Evolutionary conservation across 2,797 vertebrate genomes (phyloP).

Genomic region (Xenentodon cancila): DNA sequence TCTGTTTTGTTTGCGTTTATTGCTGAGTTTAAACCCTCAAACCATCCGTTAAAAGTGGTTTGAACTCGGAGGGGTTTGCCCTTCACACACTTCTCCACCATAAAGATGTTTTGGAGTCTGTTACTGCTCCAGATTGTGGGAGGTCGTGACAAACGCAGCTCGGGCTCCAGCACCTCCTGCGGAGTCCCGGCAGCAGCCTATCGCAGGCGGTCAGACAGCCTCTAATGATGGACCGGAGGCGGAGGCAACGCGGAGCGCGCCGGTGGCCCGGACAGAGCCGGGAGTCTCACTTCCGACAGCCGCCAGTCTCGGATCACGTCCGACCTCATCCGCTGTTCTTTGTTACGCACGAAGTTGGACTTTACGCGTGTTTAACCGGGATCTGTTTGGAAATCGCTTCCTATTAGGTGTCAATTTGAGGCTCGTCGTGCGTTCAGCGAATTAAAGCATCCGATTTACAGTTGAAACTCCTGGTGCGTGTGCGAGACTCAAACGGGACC

Average conservation of each 20-base stretch:
- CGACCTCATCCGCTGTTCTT: background rate
- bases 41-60: too few relatives aligned
- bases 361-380: conserved; percentile 17
- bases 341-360: too few relatives aligned
- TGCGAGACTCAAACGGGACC: too few relatives aligned
- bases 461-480: too few relatives aligned
- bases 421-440: too few relatives aligned
- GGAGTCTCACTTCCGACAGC: conserved; percentile 53
- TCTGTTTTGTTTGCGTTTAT: too few relatives aligned
- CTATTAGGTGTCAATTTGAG: conserved; percentile 6
- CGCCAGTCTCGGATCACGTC: conserved; percentile 33
- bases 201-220: conserved; percentile 64
- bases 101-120: conserved; percentile 35
- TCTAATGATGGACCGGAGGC: conserved; percentile 69
- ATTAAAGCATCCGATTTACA: too few relatives aligned
- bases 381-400: background rate
- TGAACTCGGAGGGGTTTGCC: too few relatives aligned
- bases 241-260: conserved; percentile 67
- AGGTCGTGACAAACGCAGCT: conserved; percentile 63
- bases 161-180: conserved; percentile 63
- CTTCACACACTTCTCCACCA: conserved; percentile 14
- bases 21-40: too few relatives aligned
- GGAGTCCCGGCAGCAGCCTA: conserved; percentile 74
- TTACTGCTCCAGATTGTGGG: conserved; percentile 64
- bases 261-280: conserved; percentile 66